phyloP scores from a whole-genome alignment of 1,140 invertebrate species.

The Zeugodacus cucurbitae region DNA sequence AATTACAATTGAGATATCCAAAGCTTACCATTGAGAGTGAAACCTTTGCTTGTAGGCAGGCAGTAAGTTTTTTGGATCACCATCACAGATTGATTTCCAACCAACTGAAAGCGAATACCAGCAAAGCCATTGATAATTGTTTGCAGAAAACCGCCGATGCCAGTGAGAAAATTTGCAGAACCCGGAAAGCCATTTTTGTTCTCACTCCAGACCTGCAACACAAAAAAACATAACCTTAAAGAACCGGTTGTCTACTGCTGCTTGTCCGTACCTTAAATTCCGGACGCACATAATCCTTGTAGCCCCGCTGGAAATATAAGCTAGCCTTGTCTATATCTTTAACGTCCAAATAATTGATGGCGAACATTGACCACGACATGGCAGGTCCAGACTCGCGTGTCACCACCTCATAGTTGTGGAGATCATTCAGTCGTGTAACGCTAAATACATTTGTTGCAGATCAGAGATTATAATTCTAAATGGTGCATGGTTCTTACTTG shows the following conservation, averaged over 20 bases:
- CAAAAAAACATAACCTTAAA: neutral
- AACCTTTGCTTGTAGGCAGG: neutral
- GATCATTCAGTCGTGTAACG: constrained; percentile 67
- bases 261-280: constrained; percentile 66
- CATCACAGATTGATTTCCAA: constrained; percentile 46
- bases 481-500: constrained; percentile 46
- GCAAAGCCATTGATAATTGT: constrained; percentile 69
- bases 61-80: neutral
- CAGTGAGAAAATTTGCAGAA: constrained; percentile 70
- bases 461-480: neutral
- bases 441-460: constrained; percentile 40
- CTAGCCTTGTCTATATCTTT: constrained; percentile 62
- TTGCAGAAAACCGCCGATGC: constrained; percentile 71
- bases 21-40: constrained; percentile 34
- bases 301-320: constrained; percentile 68
- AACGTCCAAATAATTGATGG: constrained; percentile 67
- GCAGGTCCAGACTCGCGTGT: constrained; percentile 69
- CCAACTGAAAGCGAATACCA: constrained; percentile 67
- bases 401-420: constrained; percentile 68
- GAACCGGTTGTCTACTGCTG: neutral
- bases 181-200: constrained; percentile 67
- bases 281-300: constrained; percentile 68
- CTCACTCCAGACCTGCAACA: constrained; percentile 69
- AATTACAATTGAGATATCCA: neutral
- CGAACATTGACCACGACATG: constrained; percentile 72